phyloP scores from a whole-genome alignment of 2,888 invertebrate genomes.

The Chesias legatella region DNA sequence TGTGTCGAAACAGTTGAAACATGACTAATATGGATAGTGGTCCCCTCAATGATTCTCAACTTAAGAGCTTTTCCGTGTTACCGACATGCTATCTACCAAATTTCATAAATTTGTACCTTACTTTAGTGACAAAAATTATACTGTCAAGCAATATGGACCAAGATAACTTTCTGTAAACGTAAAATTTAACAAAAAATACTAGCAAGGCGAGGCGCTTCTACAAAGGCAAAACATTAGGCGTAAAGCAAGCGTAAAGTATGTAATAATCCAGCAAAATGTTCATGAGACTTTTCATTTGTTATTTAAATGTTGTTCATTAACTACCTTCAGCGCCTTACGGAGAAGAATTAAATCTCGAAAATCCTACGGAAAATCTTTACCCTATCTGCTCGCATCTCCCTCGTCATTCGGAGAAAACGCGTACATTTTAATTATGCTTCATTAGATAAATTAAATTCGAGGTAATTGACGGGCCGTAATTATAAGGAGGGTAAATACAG shows the following conservation, averaged over 20 bases:
- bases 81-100: too few relatives aligned
- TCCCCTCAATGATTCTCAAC: too few relatives aligned
- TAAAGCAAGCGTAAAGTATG: constrained; percentile 6
- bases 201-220: neutral
- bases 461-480: constrained; percentile 74
- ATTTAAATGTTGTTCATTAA: constrained; percentile 27
- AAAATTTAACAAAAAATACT: neutral
- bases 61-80: too few relatives aligned
- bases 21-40: too few relatives aligned
- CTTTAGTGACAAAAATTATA: too few relatives aligned
- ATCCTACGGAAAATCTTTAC: constrained; percentile 37
- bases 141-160: too few relatives aligned
- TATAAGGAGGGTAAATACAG: constrained; percentile 47
- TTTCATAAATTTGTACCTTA: too few relatives aligned
- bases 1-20: too few relatives aligned
- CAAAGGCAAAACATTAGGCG: too few relatives aligned
- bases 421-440: constrained; percentile 79
- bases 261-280: constrained; percentile 11
- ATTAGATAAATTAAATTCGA: constrained; percentile 78
- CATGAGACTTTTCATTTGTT: constrained; percentile 18
- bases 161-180: too few relatives aligned
- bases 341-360: constrained; percentile 17
- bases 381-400: constrained; percentile 39
- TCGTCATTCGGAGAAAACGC: constrained; percentile 60
- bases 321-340: constrained; percentile 12